Evolutionary conservation across 2,797 vertebrate genomes (phyloP), one percentile per base, ranked within the genome.

Genomic region (Lacerta agilis): DNA sequence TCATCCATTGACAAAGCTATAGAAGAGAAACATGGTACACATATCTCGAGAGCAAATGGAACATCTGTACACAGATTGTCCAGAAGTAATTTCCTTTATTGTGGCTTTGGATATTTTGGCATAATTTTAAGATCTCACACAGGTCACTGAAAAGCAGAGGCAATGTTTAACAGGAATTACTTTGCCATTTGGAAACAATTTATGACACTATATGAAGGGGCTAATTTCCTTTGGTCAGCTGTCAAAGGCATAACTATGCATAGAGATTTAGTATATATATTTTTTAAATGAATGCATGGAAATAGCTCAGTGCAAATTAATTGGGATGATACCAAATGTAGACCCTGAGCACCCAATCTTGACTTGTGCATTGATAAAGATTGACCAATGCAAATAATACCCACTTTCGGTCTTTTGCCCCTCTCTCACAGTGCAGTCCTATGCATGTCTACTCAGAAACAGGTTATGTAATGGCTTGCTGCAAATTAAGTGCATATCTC

Each of bases 271-370:
- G 33, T 69, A 64, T 64, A 55, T 45, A n/a, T 76, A 61, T 64
- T 61, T 61, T 77, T 87, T 36, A 85, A 85, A 82, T 38, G 45
- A 81, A 81, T 77, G 61, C 18, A 71, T 87, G 69, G 33, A 71
- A 87, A 8, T 58, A 61, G 49, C 61, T 58, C 43, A 81, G 33
- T 75, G 20, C 10, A 76, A 84, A 79, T 90, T 79, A 80, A 66
- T 73, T 87, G 76, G 85, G 55, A 71, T 71, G 71, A 9, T 77
- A 81, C 43, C 72, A 82, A 85, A 43, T 67, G 23, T 76, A 61
- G 27, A 2, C 17, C 66, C 64, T 61, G 25, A 27, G n/a, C 43
- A 78, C 36, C 23, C 27, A 69, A 80, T 82, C 29, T 84, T 84
- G 86, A 55, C 45, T 84, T 76, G 61, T 69, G 67, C 43, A 45